These are phyloP conservation scores for Bombyx mori DNA, from an alignment of 1,140 invertebrate genomes.

Conservation along the genomic window DNA sequence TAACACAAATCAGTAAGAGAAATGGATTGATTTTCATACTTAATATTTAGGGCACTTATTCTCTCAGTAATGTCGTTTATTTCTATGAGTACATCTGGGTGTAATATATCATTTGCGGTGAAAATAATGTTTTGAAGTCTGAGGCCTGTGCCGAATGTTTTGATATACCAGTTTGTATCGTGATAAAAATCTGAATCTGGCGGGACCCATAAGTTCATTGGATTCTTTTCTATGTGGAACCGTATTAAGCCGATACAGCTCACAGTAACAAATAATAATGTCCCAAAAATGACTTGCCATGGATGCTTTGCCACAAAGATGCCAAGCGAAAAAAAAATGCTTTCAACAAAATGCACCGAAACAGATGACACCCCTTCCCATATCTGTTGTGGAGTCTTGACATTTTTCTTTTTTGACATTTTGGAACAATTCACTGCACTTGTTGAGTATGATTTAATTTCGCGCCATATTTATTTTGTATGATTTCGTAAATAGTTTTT, in stretches of 20 bases:
- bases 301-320: conserved; percentile 67
- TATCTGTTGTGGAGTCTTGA: conserved; percentile 46
- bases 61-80: conserved; percentile 45
- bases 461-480: too few relatives aligned
- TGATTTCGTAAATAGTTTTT: too few relatives aligned
- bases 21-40: conserved; percentile 44
- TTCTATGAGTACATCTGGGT: conserved; percentile 64
- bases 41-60: conserved; percentile 43
- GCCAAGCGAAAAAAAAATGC: conserved; percentile 68
- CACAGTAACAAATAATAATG: conserved; percentile 66
- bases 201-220: conserved; percentile 82
- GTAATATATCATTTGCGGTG: conserved; percentile 77
- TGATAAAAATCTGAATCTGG: conserved; percentile 76
- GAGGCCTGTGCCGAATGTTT: conserved; percentile 76
- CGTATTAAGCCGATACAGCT: conserved; percentile 72
- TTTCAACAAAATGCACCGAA: conserved; percentile 58
- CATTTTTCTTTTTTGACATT: conserved; percentile 45
- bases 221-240: conserved; percentile 77
- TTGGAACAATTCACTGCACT: neutral
- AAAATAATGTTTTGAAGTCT: conserved; percentile 75
- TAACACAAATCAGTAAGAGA: conserved; percentile 77
- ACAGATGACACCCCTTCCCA: conserved; percentile 57
- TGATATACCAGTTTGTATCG: conserved; percentile 81
- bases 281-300: conserved; percentile 67
- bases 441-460: neutral